A percentile compares a stretch with the other conserved stretches of the same genome.
Evolutionary conservation across 2,888 invertebrate species (phyloP).

Genomic region (Melipona bicolor): DNA sequence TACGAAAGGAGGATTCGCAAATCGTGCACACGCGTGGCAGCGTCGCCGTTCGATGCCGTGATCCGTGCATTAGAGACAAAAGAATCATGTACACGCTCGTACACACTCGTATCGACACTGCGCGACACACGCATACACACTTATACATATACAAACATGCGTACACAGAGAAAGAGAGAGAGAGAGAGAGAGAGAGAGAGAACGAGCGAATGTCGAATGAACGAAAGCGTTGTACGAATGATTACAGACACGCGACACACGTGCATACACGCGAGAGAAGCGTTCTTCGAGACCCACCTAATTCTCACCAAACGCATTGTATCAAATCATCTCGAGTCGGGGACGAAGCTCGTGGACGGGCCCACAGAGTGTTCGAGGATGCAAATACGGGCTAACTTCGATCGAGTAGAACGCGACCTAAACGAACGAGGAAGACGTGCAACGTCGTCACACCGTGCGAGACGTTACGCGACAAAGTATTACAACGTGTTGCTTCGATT

Average conservation of each 20-base stretch:
- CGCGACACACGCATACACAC: conserved; percentile 6
- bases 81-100: conserved; percentile 32
- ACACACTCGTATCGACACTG: conserved; percentile 10
- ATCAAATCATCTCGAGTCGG: conserved; percentile 70
- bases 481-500: not conserved
- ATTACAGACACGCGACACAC: conserved; percentile 26
- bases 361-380: conserved; percentile 54
- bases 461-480: not conserved
- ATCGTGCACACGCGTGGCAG: conserved; percentile 44
- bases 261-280: conserved; percentile 55
- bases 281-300: conserved; percentile 70
- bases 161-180: not conserved
- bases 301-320: conserved; percentile 73
- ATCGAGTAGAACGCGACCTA: conserved; percentile 62
- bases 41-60: conserved; percentile 26
- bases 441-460: not conserved
- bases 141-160: not conserved
- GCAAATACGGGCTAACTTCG: conserved; percentile 64
- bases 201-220: not conserved
- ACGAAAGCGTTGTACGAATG: conserved; percentile 17
- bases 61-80: conserved; percentile 40
- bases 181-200: not conserved
- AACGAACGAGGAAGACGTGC: conserved; percentile 17
- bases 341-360: conserved; percentile 61
- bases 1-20: not conserved